Conservation (phyloP, 2,113 vertebrate species). For the Chionomys nivalis region DNA sequence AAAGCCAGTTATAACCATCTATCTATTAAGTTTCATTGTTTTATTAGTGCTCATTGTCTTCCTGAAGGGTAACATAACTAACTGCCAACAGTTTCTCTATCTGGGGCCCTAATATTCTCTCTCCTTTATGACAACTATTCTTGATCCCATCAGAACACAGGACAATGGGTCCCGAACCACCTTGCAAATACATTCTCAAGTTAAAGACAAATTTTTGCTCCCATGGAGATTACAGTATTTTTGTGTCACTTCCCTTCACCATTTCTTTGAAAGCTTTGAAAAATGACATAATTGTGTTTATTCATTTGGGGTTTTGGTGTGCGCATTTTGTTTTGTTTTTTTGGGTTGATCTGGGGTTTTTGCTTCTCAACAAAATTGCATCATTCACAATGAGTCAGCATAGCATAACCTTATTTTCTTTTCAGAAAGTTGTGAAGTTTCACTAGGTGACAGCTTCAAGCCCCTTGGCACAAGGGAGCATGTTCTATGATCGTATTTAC, state of each 20-base stretch:
- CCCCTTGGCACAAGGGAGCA: background rate
- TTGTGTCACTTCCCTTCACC: slow-evolving; percentile 35
- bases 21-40: background rate
- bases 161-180: slow-evolving; percentile 54
- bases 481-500: background rate
- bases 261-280: slow-evolving; percentile 64
- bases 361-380: background rate
- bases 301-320: background rate
- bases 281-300: background rate
- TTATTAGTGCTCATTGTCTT: slow-evolving; percentile 64
- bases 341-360: background rate
- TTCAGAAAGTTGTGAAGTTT: slow-evolving; percentile 8
- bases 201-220: slow-evolving; percentile 72
- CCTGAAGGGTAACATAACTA: slow-evolving; percentile 35
- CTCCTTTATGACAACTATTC: slow-evolving; percentile 62
- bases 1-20: slow-evolving; percentile 37
- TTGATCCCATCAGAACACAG: background rate
- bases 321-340: background rate
- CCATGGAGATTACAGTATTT: slow-evolving; percentile 71
- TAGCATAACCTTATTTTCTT: background rate
- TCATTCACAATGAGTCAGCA: background rate
- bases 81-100: slow-evolving; percentile 59
- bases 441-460: background rate
- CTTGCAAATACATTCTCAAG: slow-evolving; percentile 61
- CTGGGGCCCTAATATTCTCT: slow-evolving; percentile 46